Percentiles rank a stretch among this genome's conserved stretches.
phyloP scores from a whole-genome alignment of 2,888 invertebrate species.

The Pseudococcus jackbeardsleyi region DNA sequence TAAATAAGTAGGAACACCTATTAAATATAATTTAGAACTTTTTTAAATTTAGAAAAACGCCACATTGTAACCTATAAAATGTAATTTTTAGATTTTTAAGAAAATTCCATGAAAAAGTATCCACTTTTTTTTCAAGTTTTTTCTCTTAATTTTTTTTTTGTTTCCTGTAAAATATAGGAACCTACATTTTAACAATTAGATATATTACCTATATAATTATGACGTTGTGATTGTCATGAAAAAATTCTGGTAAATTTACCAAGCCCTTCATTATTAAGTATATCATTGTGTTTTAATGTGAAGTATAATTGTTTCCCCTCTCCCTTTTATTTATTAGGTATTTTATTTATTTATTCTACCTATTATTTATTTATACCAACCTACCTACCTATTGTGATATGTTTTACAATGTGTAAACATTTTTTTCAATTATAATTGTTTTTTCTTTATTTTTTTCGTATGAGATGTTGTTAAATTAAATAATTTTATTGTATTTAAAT shows the following conservation, averaged over 20 bases:
- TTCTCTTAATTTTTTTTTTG: no score
- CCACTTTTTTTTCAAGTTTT: no score
- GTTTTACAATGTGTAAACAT: background rate
- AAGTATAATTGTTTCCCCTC: background rate
- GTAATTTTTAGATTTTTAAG: background rate
- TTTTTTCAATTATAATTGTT: background rate
- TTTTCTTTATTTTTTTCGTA: background rate
- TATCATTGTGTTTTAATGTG: conserved; percentile 3
- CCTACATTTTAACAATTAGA: no score
- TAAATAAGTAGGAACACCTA: background rate
- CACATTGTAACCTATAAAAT: no score
- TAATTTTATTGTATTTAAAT: background rate
- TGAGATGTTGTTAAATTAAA: conserved; percentile 7
- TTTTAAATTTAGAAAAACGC: no score
- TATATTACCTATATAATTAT: background rate
- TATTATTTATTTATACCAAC: background rate
- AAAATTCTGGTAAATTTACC: conserved; percentile 26
- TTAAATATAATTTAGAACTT: no score
- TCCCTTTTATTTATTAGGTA: no score
- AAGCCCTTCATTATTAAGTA: conserved; percentile 22
- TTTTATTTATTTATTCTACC: background rate
- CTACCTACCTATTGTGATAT: background rate
- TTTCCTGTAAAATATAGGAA: no score
- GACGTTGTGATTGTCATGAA: conserved; percentile 5
- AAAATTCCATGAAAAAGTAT: background rate